Conservation (phyloP, 2,888 invertebrate genomes). For the Tuberolachnus salignus region DNA sequence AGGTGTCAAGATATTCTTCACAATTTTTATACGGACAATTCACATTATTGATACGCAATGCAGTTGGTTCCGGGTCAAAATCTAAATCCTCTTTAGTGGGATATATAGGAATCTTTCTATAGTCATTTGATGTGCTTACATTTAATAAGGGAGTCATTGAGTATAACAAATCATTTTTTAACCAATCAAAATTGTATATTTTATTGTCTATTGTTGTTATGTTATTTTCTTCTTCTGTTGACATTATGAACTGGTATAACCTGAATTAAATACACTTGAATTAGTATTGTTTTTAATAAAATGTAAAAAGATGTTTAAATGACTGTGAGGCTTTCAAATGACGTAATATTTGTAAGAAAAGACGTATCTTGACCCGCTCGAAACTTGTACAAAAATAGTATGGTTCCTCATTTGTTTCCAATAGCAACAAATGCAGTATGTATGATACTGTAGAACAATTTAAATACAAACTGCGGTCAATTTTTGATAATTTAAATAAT, state of each 20-base stretch:
- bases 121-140: constrained; percentile 61
- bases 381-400: too few relatives aligned
- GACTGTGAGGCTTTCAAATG: too few relatives aligned
- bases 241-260: constrained; percentile 18
- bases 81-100: constrained; percentile 65
- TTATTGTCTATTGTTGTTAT: too few relatives aligned
- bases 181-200: constrained; percentile 11
- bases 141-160: background rate
- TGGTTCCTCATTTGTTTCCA: too few relatives aligned
- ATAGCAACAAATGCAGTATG: too few relatives aligned
- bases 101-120: constrained; percentile 67
- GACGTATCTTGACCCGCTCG: too few relatives aligned
- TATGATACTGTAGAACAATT: too few relatives aligned
- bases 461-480: too few relatives aligned
- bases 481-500: too few relatives aligned
- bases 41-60: constrained; percentile 68
- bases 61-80: constrained; percentile 63
- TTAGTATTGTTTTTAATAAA: background rate
- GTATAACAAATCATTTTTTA: constrained; percentile 38
- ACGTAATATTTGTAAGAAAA: too few relatives aligned
- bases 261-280: constrained; percentile 13
- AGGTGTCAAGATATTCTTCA: constrained; percentile 77
- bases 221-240: background rate
- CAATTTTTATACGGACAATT: constrained; percentile 70
- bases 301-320: too few relatives aligned